Evolutionary conservation across 2,113 vertebrate species (phyloP), one percentile per base, ranked within the genome.

Genomic region (Microtus oregoni): DNA sequence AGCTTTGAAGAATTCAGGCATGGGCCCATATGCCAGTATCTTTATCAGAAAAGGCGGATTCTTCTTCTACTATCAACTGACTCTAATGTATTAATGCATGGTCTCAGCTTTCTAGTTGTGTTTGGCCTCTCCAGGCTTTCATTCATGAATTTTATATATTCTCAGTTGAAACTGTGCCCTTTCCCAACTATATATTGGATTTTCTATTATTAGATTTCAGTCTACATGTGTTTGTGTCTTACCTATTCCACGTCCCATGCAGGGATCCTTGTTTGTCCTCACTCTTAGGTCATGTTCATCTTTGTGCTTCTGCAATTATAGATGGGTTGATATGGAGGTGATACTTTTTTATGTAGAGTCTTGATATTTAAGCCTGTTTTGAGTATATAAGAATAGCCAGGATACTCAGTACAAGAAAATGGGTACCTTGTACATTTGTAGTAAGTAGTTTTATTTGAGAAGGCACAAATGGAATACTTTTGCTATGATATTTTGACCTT

Each of bases 401-500:
- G 38, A 70, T 88, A 94, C 28, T 90, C 86, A 85, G 68, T 94
- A 70, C 17, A 86, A 95, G 73, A 72, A 92, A 95, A 95, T 58
- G 73, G 67, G 72, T 81, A 90, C 38, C 77, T 77, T 44, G 38
- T 82, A 70, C 26, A 30, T 95, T 96, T 93, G 58, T 89, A 83
- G 32, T 77, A 75, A 63, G 22, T 30, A 67, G 12, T 92, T 17
- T 76, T 86, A 94, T 76, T 85, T 96, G 86, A 93, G 76, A 96
- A 95, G 28, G 55, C 38, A 76, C 26, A 38, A 47, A 17, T 15
- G 26, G 24, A 90, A 38, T 93, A 89, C 86, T 92, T 97, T 92
- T 76, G 26, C 88, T 86, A 94, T n/a, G 3, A 44, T 87, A 61
- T 96, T 97, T 96, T 94, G n/a, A 52, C 63, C 44, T 87, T 97